A percentile compares a stretch with the other conserved stretches of the same genome.
Conservation (phyloP, 2,113 vertebrate genomes). For the Saimiri boliviensis region DNA sequence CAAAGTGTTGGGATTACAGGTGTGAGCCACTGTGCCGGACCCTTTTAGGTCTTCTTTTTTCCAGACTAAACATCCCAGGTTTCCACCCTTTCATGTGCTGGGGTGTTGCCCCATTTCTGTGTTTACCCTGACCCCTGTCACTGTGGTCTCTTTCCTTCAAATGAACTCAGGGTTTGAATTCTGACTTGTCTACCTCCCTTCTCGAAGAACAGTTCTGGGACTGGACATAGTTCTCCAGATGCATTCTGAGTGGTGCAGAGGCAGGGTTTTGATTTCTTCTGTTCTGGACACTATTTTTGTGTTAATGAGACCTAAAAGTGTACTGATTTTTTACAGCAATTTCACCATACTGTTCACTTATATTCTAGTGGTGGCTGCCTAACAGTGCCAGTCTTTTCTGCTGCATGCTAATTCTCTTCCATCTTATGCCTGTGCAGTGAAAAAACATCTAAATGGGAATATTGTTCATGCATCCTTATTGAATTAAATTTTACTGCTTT, state of each 20-base stretch:
- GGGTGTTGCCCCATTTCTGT: neutral
- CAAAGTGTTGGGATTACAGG: too few species aligned
- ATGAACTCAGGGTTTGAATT: slow-evolving; percentile 1
- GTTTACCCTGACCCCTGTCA: neutral
- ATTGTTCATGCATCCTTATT: neutral
- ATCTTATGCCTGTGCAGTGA: neutral
- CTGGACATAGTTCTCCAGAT: neutral
- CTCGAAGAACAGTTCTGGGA: neutral
- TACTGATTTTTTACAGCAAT: neutral
- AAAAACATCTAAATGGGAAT: neutral
- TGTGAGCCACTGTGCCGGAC: too few species aligned
- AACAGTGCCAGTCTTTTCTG: neutral
- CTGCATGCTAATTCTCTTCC: neutral
- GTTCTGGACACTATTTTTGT: neutral
- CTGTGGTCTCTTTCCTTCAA: neutral
- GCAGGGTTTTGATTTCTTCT: neutral
- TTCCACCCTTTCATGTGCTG: neutral
- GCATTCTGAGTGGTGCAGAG: neutral
- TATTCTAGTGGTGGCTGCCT: neutral
- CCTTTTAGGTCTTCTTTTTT: neutral
- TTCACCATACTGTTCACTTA: neutral
- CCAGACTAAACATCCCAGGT: too few species aligned
- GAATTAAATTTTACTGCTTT: slow-evolving; percentile 9
- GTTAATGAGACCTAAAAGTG: neutral
- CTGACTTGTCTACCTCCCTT: neutral